Evolutionary conservation across 2,888 invertebrate genomes (phyloP).

Genomic region (Drosophila rubida): DNA sequence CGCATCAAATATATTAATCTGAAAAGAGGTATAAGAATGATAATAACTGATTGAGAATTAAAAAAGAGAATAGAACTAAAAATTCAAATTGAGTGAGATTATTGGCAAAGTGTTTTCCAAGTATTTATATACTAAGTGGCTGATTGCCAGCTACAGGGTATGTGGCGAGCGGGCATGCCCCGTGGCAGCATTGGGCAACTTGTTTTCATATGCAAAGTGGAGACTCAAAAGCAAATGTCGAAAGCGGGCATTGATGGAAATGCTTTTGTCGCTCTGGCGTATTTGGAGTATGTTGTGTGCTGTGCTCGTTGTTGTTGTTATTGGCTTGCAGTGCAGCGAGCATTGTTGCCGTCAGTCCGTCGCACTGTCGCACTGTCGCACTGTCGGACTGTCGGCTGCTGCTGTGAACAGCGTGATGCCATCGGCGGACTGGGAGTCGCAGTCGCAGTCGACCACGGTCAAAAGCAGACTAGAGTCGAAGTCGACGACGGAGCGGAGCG

Average conservation of each 20-base stretch:
- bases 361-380: too few species aligned
- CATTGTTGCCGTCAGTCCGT: slow-evolving; percentile 13
- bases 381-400: too few species aligned
- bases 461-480: too few species aligned
- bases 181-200: not conserved
- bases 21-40: too few species aligned
- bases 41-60: too few species aligned
- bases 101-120: too few species aligned
- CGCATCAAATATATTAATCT: too few species aligned
- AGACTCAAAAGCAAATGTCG: not conserved
- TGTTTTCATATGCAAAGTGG: not conserved
- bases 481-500: not conserved
- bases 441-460: slow-evolving; percentile 37
- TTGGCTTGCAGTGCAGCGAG: slow-evolving; percentile 24
- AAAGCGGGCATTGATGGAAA: slow-evolving; percentile 2
- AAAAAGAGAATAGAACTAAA: too few species aligned
- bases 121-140: too few species aligned
- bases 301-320: slow-evolving; percentile 19
- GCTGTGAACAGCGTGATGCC: slow-evolving; percentile 77
- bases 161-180: not conserved
- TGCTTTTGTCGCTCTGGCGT: slow-evolving; percentile 23
- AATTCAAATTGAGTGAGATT: too few species aligned
- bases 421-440: slow-evolving; percentile 64
- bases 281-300: slow-evolving; percentile 8
- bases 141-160: not conserved